Evolutionary conservation across 1,140 invertebrate species (phyloP), one percentile per base, ranked within the genome.

Genomic region (Carcinoscorpius rotundicauda): DNA sequence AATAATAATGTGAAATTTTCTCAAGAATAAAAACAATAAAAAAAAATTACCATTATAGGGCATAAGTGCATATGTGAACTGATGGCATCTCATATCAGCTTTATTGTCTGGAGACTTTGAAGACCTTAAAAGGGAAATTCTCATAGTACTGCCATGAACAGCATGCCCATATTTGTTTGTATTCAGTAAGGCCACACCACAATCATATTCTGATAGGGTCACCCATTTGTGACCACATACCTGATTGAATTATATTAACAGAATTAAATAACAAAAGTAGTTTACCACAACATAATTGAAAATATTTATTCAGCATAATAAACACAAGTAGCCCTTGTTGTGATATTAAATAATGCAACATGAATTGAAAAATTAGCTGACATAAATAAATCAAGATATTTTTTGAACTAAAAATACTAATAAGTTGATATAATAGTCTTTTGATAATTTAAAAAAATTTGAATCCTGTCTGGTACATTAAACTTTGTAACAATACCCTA

Each of bases 211-310:
- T 4, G 79, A 80, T 8, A 82, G 52, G 70, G 81, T 81, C 57
- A 78, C 77, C 81, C 81, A 82, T 71, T 76, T 78, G 68, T 78
- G 77, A 49, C 79, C 80, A 75, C 80, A 82, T 4, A 79, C 78
- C 77, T 79, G 29, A 29, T 29, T 29, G 29, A 29, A 29, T 1
- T 29, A 29, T 29, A 29, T 29, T 29, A 29, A 29, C 29, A 29
- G 29, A 29, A 29, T 29, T 29, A 29, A 29, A 29, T 29, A 29
- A 55, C 53, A 55, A 55, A 55, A 6, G 53, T 55, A n/a, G 6
- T 55, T 55, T 55, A 55, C n/a, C 53, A 8, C n/a, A n/a, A 55
- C 6, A n/a, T 3, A 6, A 8, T 55, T 6, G 53, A 1, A 8
- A 55, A 55, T 29, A 29, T 29, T 29, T 8, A 8, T 8, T 55